Conservation (phyloP, 2,888 invertebrate species). For the Agrotis exclamationis region DNA sequence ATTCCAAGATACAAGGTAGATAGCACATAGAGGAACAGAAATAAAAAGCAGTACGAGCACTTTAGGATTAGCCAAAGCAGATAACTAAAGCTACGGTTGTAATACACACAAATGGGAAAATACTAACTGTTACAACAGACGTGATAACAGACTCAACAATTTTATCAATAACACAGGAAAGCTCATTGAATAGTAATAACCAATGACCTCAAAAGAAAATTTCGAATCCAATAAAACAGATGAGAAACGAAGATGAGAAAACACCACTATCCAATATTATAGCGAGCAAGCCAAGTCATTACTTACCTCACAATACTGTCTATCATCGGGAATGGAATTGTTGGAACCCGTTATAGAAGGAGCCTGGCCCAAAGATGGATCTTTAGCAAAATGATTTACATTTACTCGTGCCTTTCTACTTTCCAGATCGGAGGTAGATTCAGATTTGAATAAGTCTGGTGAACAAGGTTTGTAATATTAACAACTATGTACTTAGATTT, state of each 20-base stretch:
- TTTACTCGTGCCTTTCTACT: conserved; percentile 52
- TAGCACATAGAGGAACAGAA: conserved; percentile 1
- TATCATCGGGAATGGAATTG: conserved; percentile 81
- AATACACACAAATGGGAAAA: background rate
- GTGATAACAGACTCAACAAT: conserved; percentile 11
- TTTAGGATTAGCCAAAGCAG: background rate
- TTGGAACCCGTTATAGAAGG: conserved; percentile 78
- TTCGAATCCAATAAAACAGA: conserved; percentile 56
- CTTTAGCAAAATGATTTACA: conserved; percentile 64
- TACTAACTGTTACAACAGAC: conserved; percentile 5
- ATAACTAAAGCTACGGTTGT: background rate
- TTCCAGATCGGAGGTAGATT: conserved; percentile 40
- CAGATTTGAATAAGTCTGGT: conserved; percentile 34
- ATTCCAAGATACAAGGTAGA: conserved; percentile 40
- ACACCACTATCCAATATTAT: conserved; percentile 67
- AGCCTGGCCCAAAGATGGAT: conserved; percentile 60
- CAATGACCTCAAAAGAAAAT: conserved; percentile 47
- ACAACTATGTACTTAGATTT: conserved; percentile 5
- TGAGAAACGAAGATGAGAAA: conserved; percentile 69
- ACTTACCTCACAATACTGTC: conserved; percentile 81
- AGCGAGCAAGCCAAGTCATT: conserved; percentile 72
- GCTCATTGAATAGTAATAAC: conserved; percentile 28
- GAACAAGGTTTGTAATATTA: conserved; percentile 24
- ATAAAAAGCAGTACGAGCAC: conserved; percentile 10
- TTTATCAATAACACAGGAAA: conserved; percentile 26